These are phyloP conservation scores for Podarcis muralis DNA, from an alignment of 2,113 vertebrate genomes.

Conservation along the genomic window DNA sequence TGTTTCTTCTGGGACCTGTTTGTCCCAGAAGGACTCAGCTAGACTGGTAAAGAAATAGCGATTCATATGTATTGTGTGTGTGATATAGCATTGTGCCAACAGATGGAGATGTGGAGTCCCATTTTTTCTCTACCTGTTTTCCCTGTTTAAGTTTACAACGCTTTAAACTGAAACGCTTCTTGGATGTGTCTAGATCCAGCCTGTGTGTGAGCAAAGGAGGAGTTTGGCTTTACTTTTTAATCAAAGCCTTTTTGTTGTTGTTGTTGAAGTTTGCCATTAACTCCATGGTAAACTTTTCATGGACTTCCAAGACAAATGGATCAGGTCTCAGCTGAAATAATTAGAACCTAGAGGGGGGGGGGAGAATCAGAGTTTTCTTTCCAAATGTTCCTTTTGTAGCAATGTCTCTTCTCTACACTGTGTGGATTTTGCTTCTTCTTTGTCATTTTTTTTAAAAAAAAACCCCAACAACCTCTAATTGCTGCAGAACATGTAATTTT, in stretches of 20 bases:
- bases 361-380: slow-evolving; percentile 48
- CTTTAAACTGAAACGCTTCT: no score
- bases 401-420: slow-evolving; percentile 11
- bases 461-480: slow-evolving; percentile 27
- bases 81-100: no score
- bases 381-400: slow-evolving; percentile 41
- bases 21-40: no score
- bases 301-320: slow-evolving; percentile 38
- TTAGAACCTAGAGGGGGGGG: slow-evolving; percentile 2
- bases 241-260: slow-evolving; percentile 17
- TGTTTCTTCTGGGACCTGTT: no score
- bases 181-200: no score
- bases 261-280: slow-evolving; percentile 36
- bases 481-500: slow-evolving; percentile 53
- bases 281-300: slow-evolving; percentile 38
- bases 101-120: no score
- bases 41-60: no score
- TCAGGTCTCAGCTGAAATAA: slow-evolving; percentile 16
- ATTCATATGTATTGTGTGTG: no score
- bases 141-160: no score
- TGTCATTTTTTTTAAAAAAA: slow-evolving; percentile 49
- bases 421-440: neutral
- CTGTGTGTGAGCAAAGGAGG: neutral
- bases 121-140: no score
- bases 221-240: slow-evolving; percentile 31